These are phyloP conservation scores for Xiphophorus birchmanni DNA, from an alignment of 2,797 vertebrate genomes.

Conservation along the genomic window DNA sequence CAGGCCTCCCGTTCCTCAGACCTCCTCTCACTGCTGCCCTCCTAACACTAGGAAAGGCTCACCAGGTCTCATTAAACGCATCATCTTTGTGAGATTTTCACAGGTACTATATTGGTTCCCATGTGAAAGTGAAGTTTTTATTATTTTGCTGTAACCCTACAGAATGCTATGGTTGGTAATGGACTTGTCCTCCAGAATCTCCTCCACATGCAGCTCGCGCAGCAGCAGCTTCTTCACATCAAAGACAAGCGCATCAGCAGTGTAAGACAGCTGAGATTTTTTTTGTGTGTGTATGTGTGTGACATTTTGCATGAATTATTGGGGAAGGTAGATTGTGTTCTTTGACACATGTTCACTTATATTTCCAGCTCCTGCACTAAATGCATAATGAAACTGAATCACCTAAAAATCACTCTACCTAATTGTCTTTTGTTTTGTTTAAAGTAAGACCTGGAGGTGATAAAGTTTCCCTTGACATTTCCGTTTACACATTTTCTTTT, in stretches of 20 bases:
- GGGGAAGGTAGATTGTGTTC: not conserved
- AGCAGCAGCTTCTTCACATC: slow-evolving; percentile 91
- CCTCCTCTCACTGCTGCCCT: slow-evolving; percentile 88
- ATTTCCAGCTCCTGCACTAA: slow-evolving; percentile 31
- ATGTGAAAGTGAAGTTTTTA: not conserved
- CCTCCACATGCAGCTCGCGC: slow-evolving; percentile 87
- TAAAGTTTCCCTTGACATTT: slow-evolving; percentile 10
- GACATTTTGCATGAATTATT: slow-evolving; percentile 32
- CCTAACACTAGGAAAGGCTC: slow-evolving; percentile 90
- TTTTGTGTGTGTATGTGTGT: slow-evolving; percentile 10
- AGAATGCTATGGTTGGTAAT: slow-evolving; percentile 85
- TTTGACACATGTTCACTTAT: slow-evolving; percentile 14
- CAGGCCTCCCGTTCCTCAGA: slow-evolving; percentile 80
- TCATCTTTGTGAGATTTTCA: not conserved
- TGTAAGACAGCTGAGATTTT: slow-evolving; percentile 78
- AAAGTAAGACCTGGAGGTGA: slow-evolving; percentile 35
- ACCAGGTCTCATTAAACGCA: slow-evolving; percentile 83
- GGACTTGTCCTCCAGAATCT: slow-evolving; percentile 91
- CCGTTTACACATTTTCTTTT: slow-evolving; percentile 48
- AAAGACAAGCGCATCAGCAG: slow-evolving; percentile 89
- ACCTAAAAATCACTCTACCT: slow-evolving; percentile 1
- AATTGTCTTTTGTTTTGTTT: slow-evolving; percentile 30
- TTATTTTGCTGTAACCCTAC: slow-evolving; percentile 21
- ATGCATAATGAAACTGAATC: slow-evolving; percentile 30
- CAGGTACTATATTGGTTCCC: not conserved